Conservation (phyloP, 2,113 vertebrate genomes). For the Clarias magur region DNA sequence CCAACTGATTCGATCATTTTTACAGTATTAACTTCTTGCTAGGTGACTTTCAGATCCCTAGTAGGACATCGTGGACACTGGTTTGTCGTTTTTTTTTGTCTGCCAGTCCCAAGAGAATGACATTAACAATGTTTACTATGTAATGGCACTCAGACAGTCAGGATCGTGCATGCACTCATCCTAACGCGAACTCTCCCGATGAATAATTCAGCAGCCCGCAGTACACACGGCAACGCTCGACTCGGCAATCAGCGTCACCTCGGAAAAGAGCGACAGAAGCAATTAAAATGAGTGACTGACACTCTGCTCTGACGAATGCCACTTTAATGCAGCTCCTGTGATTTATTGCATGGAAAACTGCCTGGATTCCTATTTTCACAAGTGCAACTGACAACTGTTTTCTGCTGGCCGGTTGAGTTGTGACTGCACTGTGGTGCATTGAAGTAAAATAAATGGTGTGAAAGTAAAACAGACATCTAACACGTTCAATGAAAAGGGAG, state of each 20-base stretch:
- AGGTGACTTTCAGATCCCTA: constrained; percentile 19
- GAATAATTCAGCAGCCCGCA: constrained; percentile 41
- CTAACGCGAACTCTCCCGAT: constrained; percentile 32
- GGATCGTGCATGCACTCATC: constrained; percentile 10
- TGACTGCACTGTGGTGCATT: neutral
- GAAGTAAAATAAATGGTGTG: neutral
- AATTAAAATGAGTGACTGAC: constrained; percentile 46
- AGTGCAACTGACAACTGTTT: constrained; percentile 4
- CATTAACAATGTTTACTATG: constrained; percentile 36
- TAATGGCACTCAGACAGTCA: constrained; percentile 40
- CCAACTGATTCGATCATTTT: neutral
- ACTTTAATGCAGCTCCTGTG: constrained; percentile 41
- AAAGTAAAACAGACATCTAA: neutral
- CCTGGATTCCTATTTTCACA: constrained; percentile 1
- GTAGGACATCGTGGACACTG: constrained; percentile 8
- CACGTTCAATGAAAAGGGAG: neutral
- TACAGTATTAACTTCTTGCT: neutral
- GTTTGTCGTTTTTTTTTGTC: neutral
- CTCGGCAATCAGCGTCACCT: constrained; percentile 39
- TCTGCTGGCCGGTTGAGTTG: neutral
- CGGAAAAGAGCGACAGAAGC: constrained; percentile 34
- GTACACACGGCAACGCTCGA: constrained; percentile 23
- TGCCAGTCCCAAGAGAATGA: constrained; percentile 34
- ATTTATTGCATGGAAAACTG: constrained; percentile 28
- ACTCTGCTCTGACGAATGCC: constrained; percentile 38